These are phyloP conservation scores for Enteromius argenteus DNA, from an alignment of 2,797 vertebrate species.

Conservation along the genomic window DNA sequence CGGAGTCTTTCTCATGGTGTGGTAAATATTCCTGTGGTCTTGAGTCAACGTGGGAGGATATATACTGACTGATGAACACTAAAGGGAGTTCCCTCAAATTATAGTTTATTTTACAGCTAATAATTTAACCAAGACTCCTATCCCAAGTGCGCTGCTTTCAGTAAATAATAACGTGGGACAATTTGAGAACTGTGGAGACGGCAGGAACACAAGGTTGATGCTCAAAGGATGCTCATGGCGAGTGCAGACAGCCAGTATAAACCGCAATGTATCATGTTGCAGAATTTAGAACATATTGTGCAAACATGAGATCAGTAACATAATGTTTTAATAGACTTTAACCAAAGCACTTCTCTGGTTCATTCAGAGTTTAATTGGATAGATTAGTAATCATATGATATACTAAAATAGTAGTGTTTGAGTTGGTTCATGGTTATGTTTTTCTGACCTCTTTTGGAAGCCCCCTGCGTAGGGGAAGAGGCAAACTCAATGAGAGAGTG, in stretches of 20 bases:
- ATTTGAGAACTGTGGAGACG: not conserved
- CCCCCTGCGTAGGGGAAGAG: not conserved
- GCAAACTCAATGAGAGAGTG: conserved; percentile 5
- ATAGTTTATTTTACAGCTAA: conserved; percentile 31
- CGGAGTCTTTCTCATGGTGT: conserved; percentile 64
- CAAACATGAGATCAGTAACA: conserved; percentile 6
- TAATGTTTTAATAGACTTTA: conserved; percentile 8
- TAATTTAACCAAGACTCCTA: not conserved
- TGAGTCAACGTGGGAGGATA: conserved; percentile 2
- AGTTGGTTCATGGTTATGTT: conserved; percentile 26
- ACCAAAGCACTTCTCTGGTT: not conserved
- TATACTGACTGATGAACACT: not conserved
- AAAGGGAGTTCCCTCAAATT: conserved; percentile 39
- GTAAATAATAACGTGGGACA: not conserved
- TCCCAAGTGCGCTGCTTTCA: not conserved
- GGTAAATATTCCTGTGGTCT: conserved; percentile 63
- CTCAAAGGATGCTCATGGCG: not conserved
- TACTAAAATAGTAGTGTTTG: conserved; percentile 4
- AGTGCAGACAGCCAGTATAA: conserved; percentile 13
- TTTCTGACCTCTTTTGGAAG: not conserved
- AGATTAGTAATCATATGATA: not conserved
- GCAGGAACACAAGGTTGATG: not conserved
- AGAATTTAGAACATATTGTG: not conserved
- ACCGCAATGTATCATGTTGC: not conserved
- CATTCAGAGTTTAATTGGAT: conserved; percentile 18